These are phyloP conservation scores for Turnix velox DNA, from an alignment of 2,113 vertebrate genomes.

Conservation along the genomic window DNA sequence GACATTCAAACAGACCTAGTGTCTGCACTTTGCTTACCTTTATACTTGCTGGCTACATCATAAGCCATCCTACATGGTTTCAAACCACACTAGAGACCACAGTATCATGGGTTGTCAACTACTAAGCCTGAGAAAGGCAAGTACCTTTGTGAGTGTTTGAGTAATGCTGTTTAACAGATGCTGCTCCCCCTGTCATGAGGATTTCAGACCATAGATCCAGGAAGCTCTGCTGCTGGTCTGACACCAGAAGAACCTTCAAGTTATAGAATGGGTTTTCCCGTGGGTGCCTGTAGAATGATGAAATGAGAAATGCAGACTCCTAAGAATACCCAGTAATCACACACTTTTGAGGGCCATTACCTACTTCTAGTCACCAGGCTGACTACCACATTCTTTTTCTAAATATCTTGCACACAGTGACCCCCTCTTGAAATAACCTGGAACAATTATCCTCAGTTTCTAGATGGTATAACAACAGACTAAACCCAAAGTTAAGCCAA, in stretches of 20 bases:
- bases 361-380: background rate
- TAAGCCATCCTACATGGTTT: background rate
- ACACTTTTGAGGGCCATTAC: background rate
- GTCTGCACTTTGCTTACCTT: background rate
- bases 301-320: background rate
- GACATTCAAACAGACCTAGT: background rate
- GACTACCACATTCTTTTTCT: background rate
- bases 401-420: background rate
- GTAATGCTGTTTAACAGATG: slow-evolving; percentile 81
- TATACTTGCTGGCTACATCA: background rate
- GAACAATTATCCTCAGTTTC: background rate
- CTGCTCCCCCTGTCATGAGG: slow-evolving; percentile 85
- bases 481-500: background rate
- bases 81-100: background rate
- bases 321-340: background rate
- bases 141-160: slow-evolving; percentile 81
- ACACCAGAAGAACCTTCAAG: slow-evolving; percentile 86
- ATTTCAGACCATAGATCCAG: slow-evolving; percentile 90
- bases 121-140: background rate
- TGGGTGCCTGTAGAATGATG: slow-evolving; percentile 80
- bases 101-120: background rate
- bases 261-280: slow-evolving; percentile 85
- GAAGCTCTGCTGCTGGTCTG: slow-evolving; percentile 80
- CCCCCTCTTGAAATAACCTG: background rate
- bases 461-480: background rate